These are phyloP conservation scores for Zosterops borbonicus DNA, from an alignment of 2,113 vertebrate genomes.

Conservation along the genomic window DNA sequence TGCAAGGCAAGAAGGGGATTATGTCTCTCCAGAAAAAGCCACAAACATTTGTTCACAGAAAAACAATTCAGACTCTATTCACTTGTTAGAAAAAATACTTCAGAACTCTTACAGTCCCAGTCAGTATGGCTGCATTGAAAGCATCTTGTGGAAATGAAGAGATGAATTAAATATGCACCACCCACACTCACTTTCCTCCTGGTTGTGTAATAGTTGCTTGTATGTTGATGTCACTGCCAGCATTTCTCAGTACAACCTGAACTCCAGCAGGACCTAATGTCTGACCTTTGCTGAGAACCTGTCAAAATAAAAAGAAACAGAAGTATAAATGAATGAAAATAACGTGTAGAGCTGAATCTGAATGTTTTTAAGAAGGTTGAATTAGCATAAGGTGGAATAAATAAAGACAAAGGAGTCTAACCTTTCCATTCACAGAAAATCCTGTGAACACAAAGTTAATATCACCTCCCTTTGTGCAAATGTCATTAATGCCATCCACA, in stretches of 20 bases:
- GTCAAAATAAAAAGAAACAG: background rate
- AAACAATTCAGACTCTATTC: background rate
- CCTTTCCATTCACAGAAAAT: slow-evolving; percentile 92
- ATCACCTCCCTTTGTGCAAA: slow-evolving; percentile 96
- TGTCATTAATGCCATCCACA: slow-evolving; percentile 92
- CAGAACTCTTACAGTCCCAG: background rate
- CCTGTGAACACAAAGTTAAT: slow-evolving; percentile 98
- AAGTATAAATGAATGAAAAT: background rate
- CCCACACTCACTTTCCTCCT: slow-evolving; percentile 89
- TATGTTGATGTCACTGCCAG: slow-evolving; percentile 79
- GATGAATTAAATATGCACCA: background rate
- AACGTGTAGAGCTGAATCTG: background rate
- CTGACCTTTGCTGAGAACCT: slow-evolving; percentile 96
- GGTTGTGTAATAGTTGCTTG: slow-evolving; percentile 85
- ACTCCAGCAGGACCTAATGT: slow-evolving; percentile 88
- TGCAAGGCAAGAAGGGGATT: slow-evolving; percentile 57
- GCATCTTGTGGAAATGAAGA: background rate
- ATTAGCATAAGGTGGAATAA: background rate
- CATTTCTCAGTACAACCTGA: slow-evolving; percentile 83
- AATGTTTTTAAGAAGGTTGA: background rate
- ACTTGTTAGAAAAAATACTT: background rate
- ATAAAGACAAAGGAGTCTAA: slow-evolving; percentile 44
- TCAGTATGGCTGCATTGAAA: background rate
- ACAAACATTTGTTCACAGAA: background rate
- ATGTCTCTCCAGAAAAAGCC: background rate